Conservation (phyloP, 2,888 invertebrate genomes). For the Acanthoscelides obtectus region DNA sequence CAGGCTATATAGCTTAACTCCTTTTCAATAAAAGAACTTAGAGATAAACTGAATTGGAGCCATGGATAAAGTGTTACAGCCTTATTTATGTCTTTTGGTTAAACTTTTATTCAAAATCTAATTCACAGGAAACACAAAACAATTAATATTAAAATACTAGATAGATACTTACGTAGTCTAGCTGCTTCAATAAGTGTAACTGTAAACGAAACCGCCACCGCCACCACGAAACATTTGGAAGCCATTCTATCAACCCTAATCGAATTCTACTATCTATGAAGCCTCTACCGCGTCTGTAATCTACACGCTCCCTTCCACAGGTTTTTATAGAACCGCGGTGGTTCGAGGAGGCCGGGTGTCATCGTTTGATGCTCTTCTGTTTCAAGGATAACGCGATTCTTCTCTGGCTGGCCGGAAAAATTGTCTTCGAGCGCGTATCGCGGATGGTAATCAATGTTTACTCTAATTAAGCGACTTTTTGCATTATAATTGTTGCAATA, state of each 20-base stretch:
- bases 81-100: too few relatives aligned
- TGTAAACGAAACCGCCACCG: background rate
- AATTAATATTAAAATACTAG: constrained; percentile 1
- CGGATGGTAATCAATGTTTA: too few relatives aligned
- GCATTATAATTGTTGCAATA: too few relatives aligned
- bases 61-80: too few relatives aligned
- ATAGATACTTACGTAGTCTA: constrained; percentile 13
- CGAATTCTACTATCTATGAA: background rate
- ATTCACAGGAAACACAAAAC: background rate
- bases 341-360: background rate
- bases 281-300: background rate
- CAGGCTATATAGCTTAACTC: too few relatives aligned
- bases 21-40: too few relatives aligned
- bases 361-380: background rate
- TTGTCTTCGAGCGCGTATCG: background rate
- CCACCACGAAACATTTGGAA: background rate
- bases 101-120: too few relatives aligned
- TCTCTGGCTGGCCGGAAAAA: background rate
- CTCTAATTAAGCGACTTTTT: too few relatives aligned
- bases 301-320: background rate
- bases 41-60: too few relatives aligned
- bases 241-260: background rate
- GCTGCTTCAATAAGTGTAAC: constrained; percentile 1
- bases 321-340: background rate
- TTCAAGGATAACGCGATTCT: background rate